Conservation (phyloP, 2,888 invertebrate species). For the Xestoiulus laeticollis region DNA sequence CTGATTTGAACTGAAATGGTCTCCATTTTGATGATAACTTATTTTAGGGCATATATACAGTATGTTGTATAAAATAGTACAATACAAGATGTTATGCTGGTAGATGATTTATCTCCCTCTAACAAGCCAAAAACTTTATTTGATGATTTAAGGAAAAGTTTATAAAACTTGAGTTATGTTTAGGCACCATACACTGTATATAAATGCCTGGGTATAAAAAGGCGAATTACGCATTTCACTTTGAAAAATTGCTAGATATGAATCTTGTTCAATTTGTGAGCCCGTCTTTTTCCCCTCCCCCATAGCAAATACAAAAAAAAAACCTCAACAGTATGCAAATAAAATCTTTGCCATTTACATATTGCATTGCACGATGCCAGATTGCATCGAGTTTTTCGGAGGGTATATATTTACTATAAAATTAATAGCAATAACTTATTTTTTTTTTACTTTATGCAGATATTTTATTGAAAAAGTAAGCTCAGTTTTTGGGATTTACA, state of each 20-base stretch:
- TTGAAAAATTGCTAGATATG: constrained; percentile 34
- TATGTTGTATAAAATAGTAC: background rate
- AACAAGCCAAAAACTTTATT: background rate
- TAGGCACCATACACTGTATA: background rate
- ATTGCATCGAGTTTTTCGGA: constrained; percentile 11
- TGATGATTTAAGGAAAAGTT: constrained; percentile 25
- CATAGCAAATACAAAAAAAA: background rate
- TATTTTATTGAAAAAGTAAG: background rate
- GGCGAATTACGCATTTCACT: background rate
- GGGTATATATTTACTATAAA: constrained; percentile 31
- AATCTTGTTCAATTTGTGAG: background rate
- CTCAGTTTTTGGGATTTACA: background rate
- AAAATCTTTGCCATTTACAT: background rate
- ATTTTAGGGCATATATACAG: no score
- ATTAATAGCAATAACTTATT: constrained; percentile 27
- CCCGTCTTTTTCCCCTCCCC: no score
- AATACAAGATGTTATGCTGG: background rate
- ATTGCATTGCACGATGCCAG: background rate
- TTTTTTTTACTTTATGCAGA: background rate
- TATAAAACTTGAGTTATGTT: constrained; percentile 20
- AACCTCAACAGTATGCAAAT: background rate
- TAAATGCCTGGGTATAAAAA: background rate
- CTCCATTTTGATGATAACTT: background rate
- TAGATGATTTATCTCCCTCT: background rate
- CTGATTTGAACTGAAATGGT: background rate